These are phyloP conservation scores for Eustalomyia histrio DNA, from an alignment of 2,888 invertebrate species.

Conservation along the genomic window DNA sequence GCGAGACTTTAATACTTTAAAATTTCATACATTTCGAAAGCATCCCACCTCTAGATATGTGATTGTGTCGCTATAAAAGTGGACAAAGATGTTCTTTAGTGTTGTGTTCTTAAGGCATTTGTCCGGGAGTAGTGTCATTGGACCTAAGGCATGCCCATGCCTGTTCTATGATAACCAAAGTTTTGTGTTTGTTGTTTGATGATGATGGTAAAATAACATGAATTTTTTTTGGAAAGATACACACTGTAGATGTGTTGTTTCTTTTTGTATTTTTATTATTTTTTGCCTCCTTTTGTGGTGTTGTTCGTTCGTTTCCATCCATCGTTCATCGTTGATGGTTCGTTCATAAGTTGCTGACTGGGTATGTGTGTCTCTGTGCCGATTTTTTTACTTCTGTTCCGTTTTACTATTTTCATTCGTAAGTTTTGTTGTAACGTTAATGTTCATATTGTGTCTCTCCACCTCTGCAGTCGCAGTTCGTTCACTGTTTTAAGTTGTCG, in stretches of 20 bases:
- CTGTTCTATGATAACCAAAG: slow-evolving; percentile 1
- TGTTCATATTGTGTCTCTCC: slow-evolving; percentile 13
- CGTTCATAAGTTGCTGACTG: slow-evolving; percentile 70
- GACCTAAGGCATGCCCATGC: not conserved
- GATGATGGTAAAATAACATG: slow-evolving; percentile 41
- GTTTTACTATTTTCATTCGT: slow-evolving; percentile 62
- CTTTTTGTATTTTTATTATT: not conserved
- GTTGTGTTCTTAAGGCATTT: too few relatives aligned
- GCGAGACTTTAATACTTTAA: too few relatives aligned
- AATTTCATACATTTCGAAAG: too few relatives aligned
- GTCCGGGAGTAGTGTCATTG: too few relatives aligned
- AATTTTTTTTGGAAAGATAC: slow-evolving; percentile 38
- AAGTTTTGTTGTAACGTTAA: slow-evolving; percentile 35
- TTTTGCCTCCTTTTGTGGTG: not conserved
- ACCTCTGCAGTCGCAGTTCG: slow-evolving; percentile 53
- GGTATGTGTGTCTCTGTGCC: slow-evolving; percentile 78
- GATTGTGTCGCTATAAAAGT: too few relatives aligned
- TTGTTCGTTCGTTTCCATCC: slow-evolving; percentile 34
- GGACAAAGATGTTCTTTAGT: too few relatives aligned
- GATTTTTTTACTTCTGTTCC: slow-evolving; percentile 62
- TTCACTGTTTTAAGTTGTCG: slow-evolving; percentile 49
- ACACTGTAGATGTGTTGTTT: not conserved
- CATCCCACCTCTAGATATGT: too few relatives aligned
- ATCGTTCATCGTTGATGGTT: slow-evolving; percentile 27
- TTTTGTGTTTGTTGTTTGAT: slow-evolving; percentile 35